Percentiles rank a stretch among this genome's conserved stretches.
Evolutionary conservation across 2,797 vertebrate species (phyloP).

Genomic region (Pipistrellus pygmaeus): DNA sequence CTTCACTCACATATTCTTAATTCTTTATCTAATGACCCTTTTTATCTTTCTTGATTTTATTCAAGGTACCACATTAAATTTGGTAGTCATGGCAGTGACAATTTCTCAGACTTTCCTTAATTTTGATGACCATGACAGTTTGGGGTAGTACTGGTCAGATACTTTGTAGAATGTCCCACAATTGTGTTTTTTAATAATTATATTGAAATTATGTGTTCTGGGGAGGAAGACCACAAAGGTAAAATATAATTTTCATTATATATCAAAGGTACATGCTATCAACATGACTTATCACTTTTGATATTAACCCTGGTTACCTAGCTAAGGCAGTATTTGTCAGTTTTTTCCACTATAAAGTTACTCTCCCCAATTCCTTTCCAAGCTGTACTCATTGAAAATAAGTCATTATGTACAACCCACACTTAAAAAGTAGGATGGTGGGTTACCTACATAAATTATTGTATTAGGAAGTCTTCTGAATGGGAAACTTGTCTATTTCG

Average conservation of each 20-base stretch:
- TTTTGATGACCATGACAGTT: background rate
- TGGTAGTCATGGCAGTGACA: background rate
- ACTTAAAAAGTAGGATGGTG: background rate
- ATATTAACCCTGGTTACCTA: background rate
- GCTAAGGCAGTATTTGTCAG: background rate
- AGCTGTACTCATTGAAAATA: background rate
- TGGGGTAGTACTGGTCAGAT: background rate
- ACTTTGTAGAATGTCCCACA: background rate
- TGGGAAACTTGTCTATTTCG: background rate
- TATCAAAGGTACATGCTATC: background rate
- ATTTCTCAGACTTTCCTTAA: background rate
- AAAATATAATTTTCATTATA: background rate
- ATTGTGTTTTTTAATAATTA: background rate
- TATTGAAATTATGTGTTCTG: background rate
- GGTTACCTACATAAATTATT: background rate
- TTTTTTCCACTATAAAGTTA: background rate
- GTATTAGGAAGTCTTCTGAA: background rate
- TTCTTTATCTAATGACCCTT: background rate
- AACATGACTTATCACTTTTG: background rate
- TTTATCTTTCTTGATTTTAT: background rate
- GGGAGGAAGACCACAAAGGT: background rate
- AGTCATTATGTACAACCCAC: background rate
- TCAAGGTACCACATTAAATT: background rate
- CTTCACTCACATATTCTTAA: background rate
- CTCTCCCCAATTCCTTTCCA: background rate